These are phyloP conservation scores for Rynchops niger DNA, from an alignment of 2,113 vertebrate genomes.

Conservation along the genomic window DNA sequence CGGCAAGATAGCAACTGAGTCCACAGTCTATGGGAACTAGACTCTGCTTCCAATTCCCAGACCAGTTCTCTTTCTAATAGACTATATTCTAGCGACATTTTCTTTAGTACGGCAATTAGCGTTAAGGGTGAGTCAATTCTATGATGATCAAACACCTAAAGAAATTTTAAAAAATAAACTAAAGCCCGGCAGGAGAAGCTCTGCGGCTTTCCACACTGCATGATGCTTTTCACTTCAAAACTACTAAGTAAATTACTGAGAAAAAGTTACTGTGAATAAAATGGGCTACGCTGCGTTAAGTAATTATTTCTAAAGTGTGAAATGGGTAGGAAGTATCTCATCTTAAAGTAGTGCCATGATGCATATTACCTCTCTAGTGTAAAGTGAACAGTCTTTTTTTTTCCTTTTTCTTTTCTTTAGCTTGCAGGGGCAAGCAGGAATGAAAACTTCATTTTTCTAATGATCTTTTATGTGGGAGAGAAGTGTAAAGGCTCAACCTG, in stretches of 20 bases:
- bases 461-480: not conserved
- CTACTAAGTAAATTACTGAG: slow-evolving; percentile 67
- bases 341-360: slow-evolving; percentile 44
- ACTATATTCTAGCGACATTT: not conserved
- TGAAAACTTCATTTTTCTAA: slow-evolving; percentile 3
- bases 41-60: not conserved
- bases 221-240: slow-evolving; percentile 65
- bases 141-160: slow-evolving; percentile 46
- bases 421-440: not conserved
- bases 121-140: slow-evolving; percentile 33
- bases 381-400: not conserved
- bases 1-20: not conserved
- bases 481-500: slow-evolving; percentile 22
- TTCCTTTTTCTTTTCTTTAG: not conserved
- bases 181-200: slow-evolving; percentile 57
- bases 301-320: slow-evolving; percentile 66
- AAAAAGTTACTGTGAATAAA: slow-evolving; percentile 64
- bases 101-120: slow-evolving; percentile 36
- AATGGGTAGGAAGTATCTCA: slow-evolving; percentile 53
- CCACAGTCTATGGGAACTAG: not conserved
- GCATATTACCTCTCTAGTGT: slow-evolving; percentile 1
- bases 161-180: slow-evolving; percentile 56
- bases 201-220: slow-evolving; percentile 39
- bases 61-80: not conserved
- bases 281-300: slow-evolving; percentile 38